These are phyloP conservation scores for Ctena decussata DNA, from an alignment of 2,888 invertebrate species.

Conservation along the genomic window DNA sequence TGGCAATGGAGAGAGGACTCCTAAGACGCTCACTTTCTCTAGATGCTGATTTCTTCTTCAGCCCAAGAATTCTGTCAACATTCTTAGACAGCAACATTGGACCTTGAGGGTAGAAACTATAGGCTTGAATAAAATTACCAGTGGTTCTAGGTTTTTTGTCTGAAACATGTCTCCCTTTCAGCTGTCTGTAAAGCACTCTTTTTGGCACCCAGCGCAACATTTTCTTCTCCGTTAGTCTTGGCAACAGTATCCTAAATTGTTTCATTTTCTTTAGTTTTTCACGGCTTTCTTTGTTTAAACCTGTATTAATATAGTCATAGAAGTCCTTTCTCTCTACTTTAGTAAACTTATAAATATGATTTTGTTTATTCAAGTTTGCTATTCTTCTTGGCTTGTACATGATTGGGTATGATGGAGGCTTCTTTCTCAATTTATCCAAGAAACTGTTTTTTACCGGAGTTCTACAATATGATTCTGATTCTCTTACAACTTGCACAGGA, in stretches of 20 bases:
- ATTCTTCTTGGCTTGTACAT: constrained; percentile 73
- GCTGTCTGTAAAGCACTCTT: constrained; percentile 41
- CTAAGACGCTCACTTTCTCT: constrained; percentile 1
- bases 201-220: constrained; percentile 72
- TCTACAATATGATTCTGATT: constrained; percentile 77
- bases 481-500: constrained; percentile 67
- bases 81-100: constrained; percentile 74
- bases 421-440: constrained; percentile 75
- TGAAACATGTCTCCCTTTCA: constrained; percentile 9
- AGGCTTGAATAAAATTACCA: background rate
- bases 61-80: constrained; percentile 76
- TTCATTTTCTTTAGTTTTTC: constrained; percentile 66
- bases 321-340: constrained; percentile 73
- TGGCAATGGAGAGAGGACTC: constrained; percentile 63
- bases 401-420: constrained; percentile 73
- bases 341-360: constrained; percentile 79
- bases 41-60: constrained; percentile 67
- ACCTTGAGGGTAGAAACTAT: constrained; percentile 70
- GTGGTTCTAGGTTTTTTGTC: background rate
- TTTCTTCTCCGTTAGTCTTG: constrained; percentile 63
- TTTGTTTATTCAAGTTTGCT: constrained; percentile 58
- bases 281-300: constrained; percentile 74
- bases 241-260: constrained; percentile 70
- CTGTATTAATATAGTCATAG: constrained; percentile 72
- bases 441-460: constrained; percentile 79